These are phyloP conservation scores for Oreonectes daqikongensis DNA, from an alignment of 2,797 vertebrate genomes.

Conservation along the genomic window DNA sequence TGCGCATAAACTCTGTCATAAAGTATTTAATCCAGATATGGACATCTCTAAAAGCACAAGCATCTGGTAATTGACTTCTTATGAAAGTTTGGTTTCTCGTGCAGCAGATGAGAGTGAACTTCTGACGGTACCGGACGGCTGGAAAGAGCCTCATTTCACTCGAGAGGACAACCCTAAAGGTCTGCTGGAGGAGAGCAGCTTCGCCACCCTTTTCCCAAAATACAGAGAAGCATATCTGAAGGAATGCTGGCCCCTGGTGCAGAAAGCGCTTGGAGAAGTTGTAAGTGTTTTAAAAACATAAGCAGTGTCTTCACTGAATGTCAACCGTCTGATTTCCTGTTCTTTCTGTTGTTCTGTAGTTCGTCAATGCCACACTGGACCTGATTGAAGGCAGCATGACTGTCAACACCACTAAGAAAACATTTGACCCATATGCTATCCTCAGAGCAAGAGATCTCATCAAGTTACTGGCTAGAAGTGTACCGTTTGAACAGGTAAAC, in stretches of 20 bases:
- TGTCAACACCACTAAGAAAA: constrained; percentile 91
- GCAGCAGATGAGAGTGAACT: constrained; percentile 84
- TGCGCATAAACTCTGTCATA: too few relatives aligned
- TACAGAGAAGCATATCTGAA: constrained; percentile 93
- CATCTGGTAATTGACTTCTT: background rate
- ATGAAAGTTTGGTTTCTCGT: background rate
- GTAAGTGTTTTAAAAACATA: constrained; percentile 70
- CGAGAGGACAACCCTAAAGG: constrained; percentile 90
- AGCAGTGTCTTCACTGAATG: background rate
- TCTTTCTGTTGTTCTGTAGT: constrained; percentile 68
- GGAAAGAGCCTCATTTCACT: constrained; percentile 89
- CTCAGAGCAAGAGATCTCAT: constrained; percentile 92
- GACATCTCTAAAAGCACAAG: too few relatives aligned
- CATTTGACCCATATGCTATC: constrained; percentile 91
- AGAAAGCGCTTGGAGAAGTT: constrained; percentile 85
- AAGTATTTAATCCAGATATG: too few relatives aligned
- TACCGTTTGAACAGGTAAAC: constrained; percentile 93
- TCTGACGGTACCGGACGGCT: constrained; percentile 91
- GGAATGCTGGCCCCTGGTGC: constrained; percentile 94
- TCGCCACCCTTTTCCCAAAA: constrained; percentile 93
- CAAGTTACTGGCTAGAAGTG: constrained; percentile 92
- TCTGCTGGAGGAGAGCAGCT: constrained; percentile 94
- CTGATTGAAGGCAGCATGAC: constrained; percentile 96
- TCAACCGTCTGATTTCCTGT: background rate
- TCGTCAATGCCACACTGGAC: constrained; percentile 85